Evolutionary conservation across 1,140 invertebrate species (phyloP), one percentile per base, ranked within the genome.

Genomic region (Physella acuta): DNA sequence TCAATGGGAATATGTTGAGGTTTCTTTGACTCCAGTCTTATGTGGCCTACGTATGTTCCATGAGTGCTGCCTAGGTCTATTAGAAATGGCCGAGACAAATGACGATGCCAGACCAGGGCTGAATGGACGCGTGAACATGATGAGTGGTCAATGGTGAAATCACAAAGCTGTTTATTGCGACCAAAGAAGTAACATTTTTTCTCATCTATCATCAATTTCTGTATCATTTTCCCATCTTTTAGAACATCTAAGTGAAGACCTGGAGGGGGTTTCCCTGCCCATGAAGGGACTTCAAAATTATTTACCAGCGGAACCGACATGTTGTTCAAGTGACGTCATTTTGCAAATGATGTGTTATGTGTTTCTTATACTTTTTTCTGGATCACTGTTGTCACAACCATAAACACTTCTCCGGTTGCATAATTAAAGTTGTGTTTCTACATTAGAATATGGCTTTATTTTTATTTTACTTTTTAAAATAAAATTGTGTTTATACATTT

Each of bases 161-260:
- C 98, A 87, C 96, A 97, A 86, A 98, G 89, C 81, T 97, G 93
- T 70, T 94, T 92, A 87, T 99, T 99, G 1, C 98, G 89, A 0
- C 98, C 98, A 88, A 99, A 99, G 55, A 99, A 87, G 82, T 99
- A 99, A 82, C 94, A 98, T 83, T 94, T 96, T 83, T 99, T 99
- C 79, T 99, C 95, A 85, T 99, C 97, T 68, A 99, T 91, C 95
- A 99, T 98, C 65, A 99, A 85, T 90, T 99, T 99, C 90, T 99
- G 92, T 72, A 99, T 92, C 56, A 99, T 87, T 87, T 98, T 98
- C 58, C 96, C 94, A 56, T 93, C 95, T 87, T 99, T 99, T 62
- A 94, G 86, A 3, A 99, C 97, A 87, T 99, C 97, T 77, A 99
- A 90, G 88, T 99, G 97, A 59, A 97, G 88, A 20, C 97, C 97